phyloP scores from a whole-genome alignment of 2,888 invertebrate genomes.

The Melikaiella ostensackeni region DNA sequence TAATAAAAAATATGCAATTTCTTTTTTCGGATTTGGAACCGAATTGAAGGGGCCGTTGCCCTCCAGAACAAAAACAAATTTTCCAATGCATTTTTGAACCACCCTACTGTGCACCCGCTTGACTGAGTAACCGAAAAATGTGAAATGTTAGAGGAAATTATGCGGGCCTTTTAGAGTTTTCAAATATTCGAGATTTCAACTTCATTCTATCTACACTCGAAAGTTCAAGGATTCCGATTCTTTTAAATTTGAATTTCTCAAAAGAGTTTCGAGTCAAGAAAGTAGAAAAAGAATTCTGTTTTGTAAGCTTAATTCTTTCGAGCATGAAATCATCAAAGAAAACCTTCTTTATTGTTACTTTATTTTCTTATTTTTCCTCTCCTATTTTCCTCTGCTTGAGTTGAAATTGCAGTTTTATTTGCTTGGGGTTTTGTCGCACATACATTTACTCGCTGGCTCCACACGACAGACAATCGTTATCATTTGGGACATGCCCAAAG shows the following conservation, averaged over 20 bases:
- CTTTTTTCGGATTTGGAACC: no score
- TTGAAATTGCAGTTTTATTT: slow-evolving; percentile 33
- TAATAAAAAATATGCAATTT: no score
- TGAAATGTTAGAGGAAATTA: background rate
- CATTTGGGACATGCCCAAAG: slow-evolving; percentile 35
- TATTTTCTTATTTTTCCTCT: background rate
- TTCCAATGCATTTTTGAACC: no score
- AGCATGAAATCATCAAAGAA: no score
- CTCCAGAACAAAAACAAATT: no score
- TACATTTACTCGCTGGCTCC: slow-evolving; percentile 21
- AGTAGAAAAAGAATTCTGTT: background rate
- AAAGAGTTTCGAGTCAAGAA: background rate
- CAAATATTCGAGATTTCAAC: background rate
- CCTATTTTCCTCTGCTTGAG: slow-evolving; percentile 1
- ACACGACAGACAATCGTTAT: slow-evolving; percentile 19
- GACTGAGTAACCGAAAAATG: slow-evolving; percentile 10
- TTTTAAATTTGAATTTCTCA: background rate
- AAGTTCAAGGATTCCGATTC: no score
- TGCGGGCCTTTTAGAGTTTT: background rate
- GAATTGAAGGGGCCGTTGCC: no score
- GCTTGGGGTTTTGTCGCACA: slow-evolving; percentile 4
- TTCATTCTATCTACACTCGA: no score
- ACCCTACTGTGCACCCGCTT: slow-evolving; percentile 34
- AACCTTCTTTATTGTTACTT: slow-evolving; percentile 9
- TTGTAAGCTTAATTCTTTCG: no score